phyloP scores from a whole-genome alignment of 1,140 invertebrate species.

The Cydia amplana region DNA sequence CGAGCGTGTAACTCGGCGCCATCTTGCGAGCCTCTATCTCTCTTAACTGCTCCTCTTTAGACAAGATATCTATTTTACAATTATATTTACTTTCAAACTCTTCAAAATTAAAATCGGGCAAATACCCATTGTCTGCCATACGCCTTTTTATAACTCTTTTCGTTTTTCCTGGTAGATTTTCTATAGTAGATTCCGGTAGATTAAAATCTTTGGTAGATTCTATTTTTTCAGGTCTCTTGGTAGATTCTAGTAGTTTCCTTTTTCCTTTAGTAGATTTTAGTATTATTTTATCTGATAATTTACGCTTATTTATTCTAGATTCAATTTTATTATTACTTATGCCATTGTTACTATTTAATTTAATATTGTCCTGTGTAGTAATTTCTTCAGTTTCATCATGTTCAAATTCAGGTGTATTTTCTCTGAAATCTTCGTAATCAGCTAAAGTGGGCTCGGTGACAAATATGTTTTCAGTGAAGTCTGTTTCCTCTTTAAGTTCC shows the following conservation, averaged over 20 bases:
- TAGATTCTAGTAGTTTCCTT: neutral
- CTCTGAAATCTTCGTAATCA: neutral
- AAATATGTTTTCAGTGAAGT: constrained; percentile 13
- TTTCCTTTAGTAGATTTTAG: neutral
- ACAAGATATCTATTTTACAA: constrained; percentile 2
- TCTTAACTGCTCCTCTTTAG: constrained; percentile 9
- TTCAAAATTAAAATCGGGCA: constrained; percentile 15
- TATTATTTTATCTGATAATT: neutral
- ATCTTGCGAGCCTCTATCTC: constrained; percentile 11
- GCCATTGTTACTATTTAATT: neutral
- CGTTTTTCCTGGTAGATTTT: neutral
- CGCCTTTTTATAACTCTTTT: constrained; percentile 25
- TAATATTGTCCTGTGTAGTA: neutral
- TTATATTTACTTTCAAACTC: constrained; percentile 24
- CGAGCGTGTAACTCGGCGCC: neutral
- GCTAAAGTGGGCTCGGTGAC: neutral
- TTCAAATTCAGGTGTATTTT: neutral
- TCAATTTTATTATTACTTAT: neutral
- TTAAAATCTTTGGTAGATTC: constrained; percentile 13
- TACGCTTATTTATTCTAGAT: neutral
- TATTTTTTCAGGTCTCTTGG: neutral
- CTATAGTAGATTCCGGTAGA: neutral
- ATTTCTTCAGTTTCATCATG: neutral
- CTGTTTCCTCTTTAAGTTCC: constrained; percentile 15
- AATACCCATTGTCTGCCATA: neutral